Evolutionary conservation across 2,888 invertebrate genomes (phyloP).

Genomic region (Trichogramma dendrolimi): DNA sequence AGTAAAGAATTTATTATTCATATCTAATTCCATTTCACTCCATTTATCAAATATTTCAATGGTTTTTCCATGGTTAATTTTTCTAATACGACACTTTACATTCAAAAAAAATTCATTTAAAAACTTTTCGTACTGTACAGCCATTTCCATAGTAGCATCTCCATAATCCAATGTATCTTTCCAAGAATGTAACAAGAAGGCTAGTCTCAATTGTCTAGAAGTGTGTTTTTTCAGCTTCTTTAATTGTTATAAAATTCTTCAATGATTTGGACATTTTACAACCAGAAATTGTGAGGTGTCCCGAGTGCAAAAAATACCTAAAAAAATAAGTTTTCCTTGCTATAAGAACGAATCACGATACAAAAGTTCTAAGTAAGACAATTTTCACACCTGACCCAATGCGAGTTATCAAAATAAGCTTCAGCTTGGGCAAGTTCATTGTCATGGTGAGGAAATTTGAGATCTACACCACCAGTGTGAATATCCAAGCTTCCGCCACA

Average conservation of each 20-base stretch:
- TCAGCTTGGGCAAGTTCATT: slow-evolving; percentile 98
- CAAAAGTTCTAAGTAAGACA: too few species aligned
- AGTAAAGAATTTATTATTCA: slow-evolving; percentile 64
- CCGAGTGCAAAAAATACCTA: slow-evolving; percentile 90
- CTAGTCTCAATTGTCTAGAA: slow-evolving; percentile 84
- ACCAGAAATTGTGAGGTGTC: slow-evolving; percentile 94
- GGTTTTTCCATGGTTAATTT: slow-evolving; percentile 51
- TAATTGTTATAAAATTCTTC: slow-evolving; percentile 95
- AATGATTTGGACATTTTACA: slow-evolving; percentile 99
- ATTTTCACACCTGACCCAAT: slow-evolving; percentile 74
- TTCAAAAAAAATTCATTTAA: slow-evolving; percentile 92
- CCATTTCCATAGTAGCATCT: slow-evolving; percentile 91
- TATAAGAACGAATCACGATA: too few species aligned
- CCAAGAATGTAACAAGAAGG: slow-evolving; percentile 96
- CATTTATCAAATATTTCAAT: slow-evolving; percentile 70
- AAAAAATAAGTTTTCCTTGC: too few species aligned
- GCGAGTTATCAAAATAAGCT: slow-evolving; percentile 82
- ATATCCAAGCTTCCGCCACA: slow-evolving; percentile 88
- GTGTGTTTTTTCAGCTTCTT: slow-evolving; percentile 81
- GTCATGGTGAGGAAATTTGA: slow-evolving; percentile 99
- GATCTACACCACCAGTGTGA: slow-evolving; percentile 93
- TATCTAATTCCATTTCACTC: slow-evolving; percentile 64
- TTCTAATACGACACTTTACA: slow-evolving; percentile 71
- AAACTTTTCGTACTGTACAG: slow-evolving; percentile 85
- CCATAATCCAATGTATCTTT: slow-evolving; percentile 97